Evolutionary conservation across 2,113 vertebrate genomes (phyloP).

Genomic region (Propithecus coquereli): DNA sequence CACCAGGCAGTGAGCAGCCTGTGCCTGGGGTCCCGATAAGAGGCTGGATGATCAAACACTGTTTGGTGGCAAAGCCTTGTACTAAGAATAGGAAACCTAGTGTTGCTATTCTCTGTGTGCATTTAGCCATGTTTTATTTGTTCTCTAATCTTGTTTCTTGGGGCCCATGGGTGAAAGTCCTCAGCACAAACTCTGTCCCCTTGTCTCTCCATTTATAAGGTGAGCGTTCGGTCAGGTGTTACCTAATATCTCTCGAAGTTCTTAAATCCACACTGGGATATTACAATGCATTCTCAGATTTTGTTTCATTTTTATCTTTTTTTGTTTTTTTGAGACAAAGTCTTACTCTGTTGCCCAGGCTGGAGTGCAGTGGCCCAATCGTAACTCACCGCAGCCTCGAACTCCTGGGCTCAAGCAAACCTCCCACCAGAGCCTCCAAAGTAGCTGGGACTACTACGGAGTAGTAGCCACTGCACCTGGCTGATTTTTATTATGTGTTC

Average conservation of each 20-base stretch:
- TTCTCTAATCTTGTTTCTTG: neutral
- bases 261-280: neutral
- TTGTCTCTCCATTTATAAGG: neutral
- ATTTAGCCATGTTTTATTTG: neutral
- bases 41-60: rapidly evolving
- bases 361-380: no score
- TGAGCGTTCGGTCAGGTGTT: neutral
- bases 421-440: no score
- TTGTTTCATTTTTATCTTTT: neutral
- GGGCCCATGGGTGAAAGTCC: neutral
- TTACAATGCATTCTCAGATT: neutral
- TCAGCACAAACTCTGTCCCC: neutral
- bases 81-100: neutral
- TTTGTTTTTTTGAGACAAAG: neutral
- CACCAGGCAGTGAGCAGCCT: neutral
- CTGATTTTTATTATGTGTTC: neutral
- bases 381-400: no score
- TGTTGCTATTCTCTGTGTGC: neutral
- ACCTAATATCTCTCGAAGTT: neutral
- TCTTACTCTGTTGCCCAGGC: no score
- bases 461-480: no score
- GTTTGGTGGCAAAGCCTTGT: neutral
- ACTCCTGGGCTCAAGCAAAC: no score
- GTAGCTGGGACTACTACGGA: no score
- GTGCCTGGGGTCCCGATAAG: neutral